Evolutionary conservation across 2,888 invertebrate genomes (phyloP).

Genomic region (Gandaritis pyraliata): DNA sequence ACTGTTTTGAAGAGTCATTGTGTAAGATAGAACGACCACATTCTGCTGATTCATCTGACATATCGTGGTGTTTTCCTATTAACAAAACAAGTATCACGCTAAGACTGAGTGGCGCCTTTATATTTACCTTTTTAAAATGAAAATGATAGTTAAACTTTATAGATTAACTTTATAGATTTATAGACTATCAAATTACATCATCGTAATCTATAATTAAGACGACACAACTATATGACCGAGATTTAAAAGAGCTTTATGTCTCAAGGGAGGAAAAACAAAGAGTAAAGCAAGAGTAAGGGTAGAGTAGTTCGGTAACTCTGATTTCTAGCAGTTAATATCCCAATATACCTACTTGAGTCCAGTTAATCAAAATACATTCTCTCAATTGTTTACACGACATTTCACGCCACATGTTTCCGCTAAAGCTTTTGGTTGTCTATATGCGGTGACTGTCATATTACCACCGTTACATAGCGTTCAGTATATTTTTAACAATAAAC

Average conservation of each 20-base stretch:
- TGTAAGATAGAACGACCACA: neutral
- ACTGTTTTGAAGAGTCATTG: slow-evolving; percentile 7
- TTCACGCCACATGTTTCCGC: slow-evolving; percentile 56
- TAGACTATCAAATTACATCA: too few relatives aligned
- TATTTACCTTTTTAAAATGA: too few relatives aligned
- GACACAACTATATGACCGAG: neutral
- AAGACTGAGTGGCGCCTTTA: too few relatives aligned
- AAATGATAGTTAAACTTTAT: too few relatives aligned
- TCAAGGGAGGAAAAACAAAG: neutral
- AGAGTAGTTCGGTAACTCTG: slow-evolving; percentile 10
- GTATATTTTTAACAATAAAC: neutral
- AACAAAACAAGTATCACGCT: too few relatives aligned
- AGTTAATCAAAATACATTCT: slow-evolving; percentile 40
- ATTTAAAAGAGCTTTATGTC: slow-evolving; percentile 9
- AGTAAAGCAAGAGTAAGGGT: too few relatives aligned
- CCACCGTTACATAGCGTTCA: neutral
- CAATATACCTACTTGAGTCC: slow-evolving; percentile 35
- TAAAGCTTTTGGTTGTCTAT: slow-evolving; percentile 6
- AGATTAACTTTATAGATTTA: too few relatives aligned
- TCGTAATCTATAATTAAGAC: too few relatives aligned
- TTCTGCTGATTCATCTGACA: slow-evolving; percentile 9
- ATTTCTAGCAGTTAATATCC: slow-evolving; percentile 34
- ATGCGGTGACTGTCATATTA: slow-evolving; percentile 1
- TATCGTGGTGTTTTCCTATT: neutral
- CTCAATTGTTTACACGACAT: slow-evolving; percentile 48